Percentiles rank a stretch among this genome's conserved stretches.
Evolutionary conservation across 2,113 vertebrate species (phyloP).

Genomic region (Grammomys dolichurus): DNA sequence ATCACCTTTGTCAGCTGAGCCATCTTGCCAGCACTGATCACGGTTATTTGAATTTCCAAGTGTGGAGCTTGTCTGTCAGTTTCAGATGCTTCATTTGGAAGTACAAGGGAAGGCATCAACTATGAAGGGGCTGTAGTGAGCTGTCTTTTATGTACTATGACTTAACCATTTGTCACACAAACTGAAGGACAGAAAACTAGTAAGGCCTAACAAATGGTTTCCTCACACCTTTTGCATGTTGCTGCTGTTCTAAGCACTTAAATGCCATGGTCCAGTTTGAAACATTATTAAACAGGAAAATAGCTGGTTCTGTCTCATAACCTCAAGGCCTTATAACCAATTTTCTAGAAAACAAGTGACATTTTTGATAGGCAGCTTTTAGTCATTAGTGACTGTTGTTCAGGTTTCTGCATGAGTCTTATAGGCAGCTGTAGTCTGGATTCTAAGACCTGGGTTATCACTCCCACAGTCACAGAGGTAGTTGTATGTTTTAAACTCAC

Average conservation of each 20-base stretch:
- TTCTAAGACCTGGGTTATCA: background rate
- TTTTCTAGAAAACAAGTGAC: constrained; percentile 47
- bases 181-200: constrained; percentile 30
- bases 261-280: background rate
- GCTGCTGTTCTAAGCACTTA: constrained; percentile 34
- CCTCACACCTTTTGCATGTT: constrained; percentile 57
- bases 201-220: constrained; percentile 28
- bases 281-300: constrained; percentile 52
- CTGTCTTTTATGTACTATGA: constrained; percentile 11
- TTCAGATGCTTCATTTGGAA: background rate
- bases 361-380: constrained; percentile 16
- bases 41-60: background rate
- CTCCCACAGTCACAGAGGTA: background rate
- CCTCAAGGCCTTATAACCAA: constrained; percentile 7
- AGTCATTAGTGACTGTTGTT: background rate
- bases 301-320: constrained; percentile 44
- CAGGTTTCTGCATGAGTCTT: too few species aligned
- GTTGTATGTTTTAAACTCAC: background rate
- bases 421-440: background rate
- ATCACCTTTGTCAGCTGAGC: background rate
- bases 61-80: background rate
- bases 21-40: background rate
- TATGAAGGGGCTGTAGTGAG: background rate
- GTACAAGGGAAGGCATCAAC: background rate
- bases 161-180: constrained; percentile 24